phyloP scores from a whole-genome alignment of 2,888 invertebrate genomes.

The Mythimna lalbum region DNA sequence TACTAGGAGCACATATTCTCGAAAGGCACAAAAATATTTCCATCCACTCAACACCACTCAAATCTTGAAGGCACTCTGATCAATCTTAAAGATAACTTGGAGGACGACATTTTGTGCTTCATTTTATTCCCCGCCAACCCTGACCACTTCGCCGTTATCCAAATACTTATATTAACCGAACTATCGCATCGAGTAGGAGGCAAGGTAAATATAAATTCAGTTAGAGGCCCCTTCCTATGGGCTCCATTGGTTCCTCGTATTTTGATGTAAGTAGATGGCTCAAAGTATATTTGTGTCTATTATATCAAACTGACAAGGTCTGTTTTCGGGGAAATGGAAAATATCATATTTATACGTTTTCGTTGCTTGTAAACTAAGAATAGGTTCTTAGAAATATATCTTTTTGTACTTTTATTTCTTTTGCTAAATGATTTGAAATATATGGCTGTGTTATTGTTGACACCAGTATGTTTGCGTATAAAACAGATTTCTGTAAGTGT shows the following conservation, averaged over 20 bases:
- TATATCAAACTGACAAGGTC: slow-evolving; percentile 10
- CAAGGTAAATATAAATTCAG: slow-evolving; percentile 65
- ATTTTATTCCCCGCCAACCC: slow-evolving; percentile 48
- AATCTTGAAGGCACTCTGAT: slow-evolving; percentile 32
- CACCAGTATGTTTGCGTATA: not conserved
- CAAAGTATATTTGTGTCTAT: slow-evolving; percentile 30
- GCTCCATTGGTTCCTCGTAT: slow-evolving; percentile 43
- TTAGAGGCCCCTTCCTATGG: slow-evolving; percentile 45
- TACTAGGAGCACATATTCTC: slow-evolving; percentile 1
- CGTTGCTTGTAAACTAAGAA: slow-evolving; percentile 5
- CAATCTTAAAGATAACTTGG: slow-evolving; percentile 27
- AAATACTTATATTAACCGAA: slow-evolving; percentile 64
- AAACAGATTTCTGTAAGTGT: not conserved
- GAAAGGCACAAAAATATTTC: slow-evolving; percentile 15
- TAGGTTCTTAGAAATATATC: not conserved
- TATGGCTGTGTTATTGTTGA: not conserved
- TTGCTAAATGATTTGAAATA: not conserved
- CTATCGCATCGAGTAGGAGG: slow-evolving; percentile 57
- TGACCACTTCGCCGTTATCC: slow-evolving; percentile 43
- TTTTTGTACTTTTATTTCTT: slow-evolving; percentile 2
- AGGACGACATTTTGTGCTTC: slow-evolving; percentile 23
- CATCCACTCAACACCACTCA: slow-evolving; percentile 20
- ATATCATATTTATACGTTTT: slow-evolving; percentile 29
- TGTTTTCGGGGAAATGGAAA: slow-evolving; percentile 34
- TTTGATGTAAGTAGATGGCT: slow-evolving; percentile 39